A percentile compares a stretch with the other conserved stretches of the same genome.
These are phyloP conservation scores for Syngnathus scovelli DNA, from an alignment of 2,113 vertebrate genomes.

Conservation along the genomic window DNA sequence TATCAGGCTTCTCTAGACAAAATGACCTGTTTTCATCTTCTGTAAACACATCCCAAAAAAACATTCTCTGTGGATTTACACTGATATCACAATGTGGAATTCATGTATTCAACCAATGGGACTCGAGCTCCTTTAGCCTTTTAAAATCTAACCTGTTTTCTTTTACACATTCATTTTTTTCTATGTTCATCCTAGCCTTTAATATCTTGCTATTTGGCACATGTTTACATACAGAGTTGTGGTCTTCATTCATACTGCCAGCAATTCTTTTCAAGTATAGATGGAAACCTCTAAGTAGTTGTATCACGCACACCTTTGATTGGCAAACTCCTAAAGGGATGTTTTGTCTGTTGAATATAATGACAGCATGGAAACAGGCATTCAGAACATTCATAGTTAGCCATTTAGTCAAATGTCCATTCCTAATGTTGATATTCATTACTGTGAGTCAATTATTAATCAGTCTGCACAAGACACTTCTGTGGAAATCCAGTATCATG, in stretches of 20 bases:
- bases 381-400: background rate
- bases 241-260: background rate
- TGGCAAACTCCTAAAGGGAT: background rate
- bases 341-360: background rate
- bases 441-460: too few relatives aligned
- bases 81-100: slow-evolving; percentile 11
- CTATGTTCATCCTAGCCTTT: background rate
- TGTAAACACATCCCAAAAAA: slow-evolving; percentile 12
- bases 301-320: background rate
- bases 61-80: slow-evolving; percentile 5
- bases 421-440: background rate
- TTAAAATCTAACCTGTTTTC: background rate
- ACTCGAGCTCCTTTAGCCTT: background rate
- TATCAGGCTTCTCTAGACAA: slow-evolving; percentile 20
- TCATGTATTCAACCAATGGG: background rate
- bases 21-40: slow-evolving; percentile 3
- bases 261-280: background rate
- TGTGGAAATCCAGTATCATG: too few relatives aligned
- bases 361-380: background rate
- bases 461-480: too few relatives aligned
- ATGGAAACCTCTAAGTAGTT: background rate
- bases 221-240: background rate
- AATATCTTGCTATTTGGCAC: background rate
- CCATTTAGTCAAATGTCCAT: background rate
- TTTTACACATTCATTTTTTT: background rate